Conservation (phyloP, 2,113 vertebrate genomes). For the Glaucomys volans region DNA sequence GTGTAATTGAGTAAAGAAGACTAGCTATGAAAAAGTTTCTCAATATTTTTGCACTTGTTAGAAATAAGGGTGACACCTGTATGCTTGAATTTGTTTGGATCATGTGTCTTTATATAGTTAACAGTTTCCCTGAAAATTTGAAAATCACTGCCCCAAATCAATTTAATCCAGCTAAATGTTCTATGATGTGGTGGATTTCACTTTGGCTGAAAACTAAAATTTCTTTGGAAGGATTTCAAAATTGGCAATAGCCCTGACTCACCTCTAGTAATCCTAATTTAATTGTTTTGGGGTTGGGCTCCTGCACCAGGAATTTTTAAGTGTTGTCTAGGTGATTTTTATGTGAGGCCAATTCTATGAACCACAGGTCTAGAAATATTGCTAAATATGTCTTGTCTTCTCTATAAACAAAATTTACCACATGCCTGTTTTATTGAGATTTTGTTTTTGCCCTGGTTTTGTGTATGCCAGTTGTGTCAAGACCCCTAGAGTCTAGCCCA, state of each 20-base stretch:
- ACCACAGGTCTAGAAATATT: background rate
- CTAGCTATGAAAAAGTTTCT: background rate
- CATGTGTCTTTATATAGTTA: background rate
- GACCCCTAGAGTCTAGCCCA: background rate
- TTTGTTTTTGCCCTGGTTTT: background rate
- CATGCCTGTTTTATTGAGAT: background rate
- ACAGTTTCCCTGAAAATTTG: background rate
- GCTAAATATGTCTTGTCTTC: background rate
- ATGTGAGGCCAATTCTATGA: conserved; percentile 7
- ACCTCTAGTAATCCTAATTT: background rate
- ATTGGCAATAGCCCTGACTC: background rate
- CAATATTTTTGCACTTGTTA: background rate
- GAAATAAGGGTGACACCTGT: background rate
- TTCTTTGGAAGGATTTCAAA: background rate
- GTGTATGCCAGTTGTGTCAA: background rate
- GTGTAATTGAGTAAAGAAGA: background rate
- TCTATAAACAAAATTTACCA: background rate
- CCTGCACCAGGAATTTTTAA: background rate
- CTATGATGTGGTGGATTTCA: background rate
- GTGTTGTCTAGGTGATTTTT: background rate
- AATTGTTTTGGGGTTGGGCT: background rate
- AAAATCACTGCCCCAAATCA: background rate
- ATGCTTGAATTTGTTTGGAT: background rate
- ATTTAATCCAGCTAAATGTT: background rate
- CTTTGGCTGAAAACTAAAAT: background rate